phyloP scores from a whole-genome alignment of 1,140 invertebrate genomes.

The Pemphigus obesinymphae region DNA sequence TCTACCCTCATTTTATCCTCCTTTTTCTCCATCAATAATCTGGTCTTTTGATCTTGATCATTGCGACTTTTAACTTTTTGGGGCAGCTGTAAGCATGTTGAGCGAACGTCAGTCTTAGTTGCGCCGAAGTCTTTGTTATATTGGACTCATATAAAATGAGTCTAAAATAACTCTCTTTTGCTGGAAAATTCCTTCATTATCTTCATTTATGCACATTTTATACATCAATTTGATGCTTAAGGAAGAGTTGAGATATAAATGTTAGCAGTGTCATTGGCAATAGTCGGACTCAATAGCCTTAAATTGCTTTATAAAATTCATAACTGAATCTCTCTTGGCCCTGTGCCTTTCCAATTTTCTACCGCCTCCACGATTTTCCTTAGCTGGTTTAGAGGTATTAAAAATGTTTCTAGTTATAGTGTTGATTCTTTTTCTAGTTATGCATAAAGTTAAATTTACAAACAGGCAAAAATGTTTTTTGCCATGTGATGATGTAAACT shows the following conservation, averaged over 20 bases:
- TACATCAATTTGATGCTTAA: neutral
- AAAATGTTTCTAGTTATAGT: neutral
- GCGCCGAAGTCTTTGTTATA: constrained; percentile 45
- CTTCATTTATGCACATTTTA: neutral
- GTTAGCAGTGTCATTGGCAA: neutral
- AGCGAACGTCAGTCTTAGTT: constrained; percentile 45
- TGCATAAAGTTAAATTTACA: neutral
- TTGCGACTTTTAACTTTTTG: constrained; percentile 44
- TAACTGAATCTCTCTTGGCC: neutral
- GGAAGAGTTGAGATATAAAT: neutral
- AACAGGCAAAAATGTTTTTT: neutral
- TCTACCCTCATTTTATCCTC: constrained; percentile 48
- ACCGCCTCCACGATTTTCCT: neutral
- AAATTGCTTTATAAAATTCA: neutral
- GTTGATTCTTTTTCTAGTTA: neutral
- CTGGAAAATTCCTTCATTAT: neutral
- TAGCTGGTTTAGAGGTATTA: neutral
- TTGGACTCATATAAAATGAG: no score
- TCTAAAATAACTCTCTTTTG: no score
- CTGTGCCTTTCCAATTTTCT: neutral
- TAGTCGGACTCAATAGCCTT: neutral
- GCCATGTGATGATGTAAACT: neutral
- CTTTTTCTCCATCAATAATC: constrained; percentile 44
- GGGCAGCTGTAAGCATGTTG: constrained; percentile 42
- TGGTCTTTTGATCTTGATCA: constrained; percentile 21